Conservation (phyloP, 2,888 invertebrate genomes). For the Neelides folsomi region DNA sequence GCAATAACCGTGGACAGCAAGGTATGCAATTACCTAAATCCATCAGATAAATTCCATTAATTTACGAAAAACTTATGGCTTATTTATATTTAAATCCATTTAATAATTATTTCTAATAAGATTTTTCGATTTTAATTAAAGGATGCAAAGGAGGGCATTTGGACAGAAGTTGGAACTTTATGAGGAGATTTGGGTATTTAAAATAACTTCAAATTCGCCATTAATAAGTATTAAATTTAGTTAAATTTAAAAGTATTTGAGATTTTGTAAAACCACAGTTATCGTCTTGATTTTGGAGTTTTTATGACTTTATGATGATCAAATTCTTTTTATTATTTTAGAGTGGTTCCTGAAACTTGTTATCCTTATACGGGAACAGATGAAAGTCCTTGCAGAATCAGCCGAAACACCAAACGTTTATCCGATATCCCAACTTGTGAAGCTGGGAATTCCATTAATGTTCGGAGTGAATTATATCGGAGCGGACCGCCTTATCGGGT, state of each 20-base stretch:
- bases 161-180: conserved; percentile 82
- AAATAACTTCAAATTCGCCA: too few species aligned
- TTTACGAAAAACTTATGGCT: too few species aligned
- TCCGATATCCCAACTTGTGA: conserved; percentile 28
- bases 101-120: too few species aligned
- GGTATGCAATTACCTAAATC: conserved; percentile 1
- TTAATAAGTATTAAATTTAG: too few species aligned
- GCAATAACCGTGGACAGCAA: conserved; percentile 59
- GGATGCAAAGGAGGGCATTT: conserved; percentile 80
- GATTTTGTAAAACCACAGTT: too few species aligned
- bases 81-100: too few species aligned
- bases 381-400: conserved; percentile 50
- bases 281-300: too few species aligned
- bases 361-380: conserved; percentile 57
- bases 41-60: too few species aligned
- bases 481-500: conserved; percentile 56
- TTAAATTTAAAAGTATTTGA: too few species aligned
- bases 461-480: conserved; percentile 33
- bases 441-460: conserved; percentile 19
- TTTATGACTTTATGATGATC: too few species aligned
- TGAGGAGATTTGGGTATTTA: conserved; percentile 51
- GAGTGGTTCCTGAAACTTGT: conserved; percentile 71
- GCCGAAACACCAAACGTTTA: conserved; percentile 36
- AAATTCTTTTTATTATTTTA: conserved; percentile 37
- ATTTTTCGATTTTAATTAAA: background rate